Evolutionary conservation across 2,113 vertebrate genomes (phyloP).

Genomic region (Polyodon spathula): DNA sequence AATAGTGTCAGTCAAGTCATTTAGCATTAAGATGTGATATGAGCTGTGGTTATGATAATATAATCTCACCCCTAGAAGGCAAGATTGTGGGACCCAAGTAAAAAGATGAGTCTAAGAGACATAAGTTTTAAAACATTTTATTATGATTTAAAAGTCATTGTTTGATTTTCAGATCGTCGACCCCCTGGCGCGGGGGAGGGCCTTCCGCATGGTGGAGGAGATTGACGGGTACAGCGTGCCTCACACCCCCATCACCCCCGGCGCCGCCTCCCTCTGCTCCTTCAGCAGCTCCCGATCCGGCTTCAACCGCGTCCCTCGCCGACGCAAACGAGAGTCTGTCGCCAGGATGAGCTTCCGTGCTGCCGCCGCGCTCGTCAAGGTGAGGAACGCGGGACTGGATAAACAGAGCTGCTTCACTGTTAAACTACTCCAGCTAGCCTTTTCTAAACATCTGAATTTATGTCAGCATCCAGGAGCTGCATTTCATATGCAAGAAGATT

Average conservation of each 20-base stretch:
- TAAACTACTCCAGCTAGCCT: too few species aligned
- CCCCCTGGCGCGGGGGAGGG: constrained; percentile 83
- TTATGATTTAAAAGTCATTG: constrained; percentile 4
- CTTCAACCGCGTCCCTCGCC: constrained; percentile 76
- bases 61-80: too few species aligned
- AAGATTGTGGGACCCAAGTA: too few species aligned
- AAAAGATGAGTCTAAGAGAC: too few species aligned
- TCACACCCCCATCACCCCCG: constrained; percentile 84
- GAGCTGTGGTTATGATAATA: not conserved
- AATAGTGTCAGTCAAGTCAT: not conserved
- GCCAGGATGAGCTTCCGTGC: constrained; percentile 98
- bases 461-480: too few species aligned
- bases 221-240: constrained; percentile 81
- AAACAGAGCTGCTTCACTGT: too few species aligned
- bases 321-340: constrained; percentile 89
- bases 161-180: constrained; percentile 78
- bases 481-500: too few species aligned
- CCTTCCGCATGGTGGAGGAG: constrained; percentile 89
- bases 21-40: not conserved
- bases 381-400: constrained; percentile 22
- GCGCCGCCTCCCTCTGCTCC: constrained; percentile 85
- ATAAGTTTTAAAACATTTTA: too few species aligned
- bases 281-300: constrained; percentile 95
- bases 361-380: constrained; percentile 85
- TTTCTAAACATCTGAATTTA: too few species aligned